Evolutionary conservation across 2,797 vertebrate genomes (phyloP), one percentile per base, ranked within the genome.

Genomic region (Coccyzus lansbergi): DNA sequence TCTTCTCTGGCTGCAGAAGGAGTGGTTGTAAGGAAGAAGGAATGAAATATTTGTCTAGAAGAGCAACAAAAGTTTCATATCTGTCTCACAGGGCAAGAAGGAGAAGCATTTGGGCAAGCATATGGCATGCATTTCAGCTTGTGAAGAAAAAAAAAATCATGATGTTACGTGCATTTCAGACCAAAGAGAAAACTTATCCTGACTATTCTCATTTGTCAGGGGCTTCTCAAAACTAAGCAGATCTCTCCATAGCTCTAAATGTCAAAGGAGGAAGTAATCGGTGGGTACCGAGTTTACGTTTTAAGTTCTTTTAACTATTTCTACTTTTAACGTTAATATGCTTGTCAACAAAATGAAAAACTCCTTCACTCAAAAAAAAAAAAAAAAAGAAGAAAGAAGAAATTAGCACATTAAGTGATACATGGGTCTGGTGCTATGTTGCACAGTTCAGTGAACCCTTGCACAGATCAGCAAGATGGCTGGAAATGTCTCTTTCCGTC

Each of bases 401-500:
- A 97, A 97, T 96, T 93, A 95, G 93, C 95, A 95, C 97, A 88
- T 85, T 93, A 94, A 96, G 94, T 89, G 95, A 95, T 96, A 96
- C 93, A 60, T 75, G 77, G 94, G 84, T 93, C 97, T 96, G 97
- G 97, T 96, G 97, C 97, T 96, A 86, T n/a, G 91, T 72, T 96
- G 96, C 96, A 98, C 98, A 98, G 98, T 98, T 98, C 98, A 97
- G 71, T 98, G 98, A 98, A 98, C 97, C 94, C 96, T 96, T 84
- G 96, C 97, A 40, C 20, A 96, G 97, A 98, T 97, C 97, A 97
- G 97, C 96, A 96, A 97, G 98, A 98, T 97, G 98, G 97, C 96
- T 98, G 97, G 97, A 98, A 97, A 98, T 97, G 97, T 98, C 98
- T 98, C 97, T 93, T 95, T 97, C 98, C 96, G 98, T 98, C 98